phyloP scores from a whole-genome alignment of 2,113 vertebrate genomes.

The Neolamprologus sp. region DNA sequence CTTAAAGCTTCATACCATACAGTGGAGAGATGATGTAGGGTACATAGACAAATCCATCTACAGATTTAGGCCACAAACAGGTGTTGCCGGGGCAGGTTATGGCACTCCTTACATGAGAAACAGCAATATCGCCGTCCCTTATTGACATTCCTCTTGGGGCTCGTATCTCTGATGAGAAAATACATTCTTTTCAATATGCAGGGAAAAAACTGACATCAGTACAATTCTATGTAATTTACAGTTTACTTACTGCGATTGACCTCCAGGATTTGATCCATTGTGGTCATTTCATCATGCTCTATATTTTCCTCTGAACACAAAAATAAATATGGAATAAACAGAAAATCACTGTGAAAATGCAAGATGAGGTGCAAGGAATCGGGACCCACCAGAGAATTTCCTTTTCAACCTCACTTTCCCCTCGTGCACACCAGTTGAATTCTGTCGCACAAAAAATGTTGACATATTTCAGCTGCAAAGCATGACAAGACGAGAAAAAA shows the following conservation, averaged over 20 bases:
- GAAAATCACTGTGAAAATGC: background rate
- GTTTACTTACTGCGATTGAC: slow-evolving; percentile 62
- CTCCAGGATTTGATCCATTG: slow-evolving; percentile 70
- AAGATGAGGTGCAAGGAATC: background rate
- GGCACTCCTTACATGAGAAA: slow-evolving; percentile 47
- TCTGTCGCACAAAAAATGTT: slow-evolving; percentile 38
- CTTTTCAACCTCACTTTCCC: slow-evolving; percentile 57
- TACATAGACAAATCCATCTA: slow-evolving; percentile 67
- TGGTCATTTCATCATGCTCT: slow-evolving; percentile 51
- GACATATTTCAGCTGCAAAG: background rate
- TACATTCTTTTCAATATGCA: background rate
- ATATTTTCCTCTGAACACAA: slow-evolving; percentile 32
- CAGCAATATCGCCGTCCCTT: slow-evolving; percentile 60
- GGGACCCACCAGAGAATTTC: slow-evolving; percentile 56
- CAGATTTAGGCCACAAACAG: slow-evolving; percentile 68
- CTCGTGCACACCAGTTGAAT: slow-evolving; percentile 50
- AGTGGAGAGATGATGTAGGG: slow-evolving; percentile 58
- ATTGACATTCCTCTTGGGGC: slow-evolving; percentile 42
- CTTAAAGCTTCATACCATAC: slow-evolving; percentile 44
- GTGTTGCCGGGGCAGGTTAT: slow-evolving; percentile 53
- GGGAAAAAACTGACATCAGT: background rate
- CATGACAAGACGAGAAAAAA: background rate
- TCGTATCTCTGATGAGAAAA: slow-evolving; percentile 26
- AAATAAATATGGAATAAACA: background rate
- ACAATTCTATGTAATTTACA: background rate